Evolutionary conservation across 2,888 invertebrate genomes (phyloP), one percentile per base, ranked within the genome.

Genomic region (Griposia aprilina): DNA sequence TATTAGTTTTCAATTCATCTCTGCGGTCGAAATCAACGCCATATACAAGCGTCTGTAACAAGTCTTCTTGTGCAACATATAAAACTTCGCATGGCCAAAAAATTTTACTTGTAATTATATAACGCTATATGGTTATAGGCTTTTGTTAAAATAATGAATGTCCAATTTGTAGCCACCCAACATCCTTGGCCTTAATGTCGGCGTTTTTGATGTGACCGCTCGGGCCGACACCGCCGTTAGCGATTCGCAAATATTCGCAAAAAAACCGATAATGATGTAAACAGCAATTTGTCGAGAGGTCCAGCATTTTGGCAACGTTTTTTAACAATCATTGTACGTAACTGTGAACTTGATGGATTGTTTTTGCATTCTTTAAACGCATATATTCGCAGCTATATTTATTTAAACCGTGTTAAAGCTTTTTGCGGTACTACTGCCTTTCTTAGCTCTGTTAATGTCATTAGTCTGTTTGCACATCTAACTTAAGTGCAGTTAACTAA

Each of bases 111-210:
- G 90, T 93, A 94, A 93, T 95, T 95, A 94, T 93, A 91, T 94
- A 94, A 94, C 91, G 90, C 87, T 93, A 91, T 93, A 92, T 92
- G 92, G 93, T 91, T 93, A 91, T 92, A 93, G 90, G 90, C 92
- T 95, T 95, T 95, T 95, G 93, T 94, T 93, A 93, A 93, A 92
- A 93, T 94, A 94, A 94, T 93, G 94, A 95, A 94, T 92, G 92
- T 91, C 93, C 93, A 94, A 95, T 94, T 94, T 93, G 93, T 93
- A 91, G 88, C 90, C 90, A 93, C 90, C 88, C 89, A 93, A 89
- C 83, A 94, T 94, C 95, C 94, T 95, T 95, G 95, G 92, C 95
- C 93, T 94, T 94, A 95, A 94, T 95, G 94, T 89, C 94, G 93
- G 94, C 87, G 86, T 90, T 93, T 95, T 95, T 94, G 94, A 94